These are phyloP conservation scores for Anableps anableps DNA, from an alignment of 2,797 vertebrate genomes.

Conservation along the genomic window DNA sequence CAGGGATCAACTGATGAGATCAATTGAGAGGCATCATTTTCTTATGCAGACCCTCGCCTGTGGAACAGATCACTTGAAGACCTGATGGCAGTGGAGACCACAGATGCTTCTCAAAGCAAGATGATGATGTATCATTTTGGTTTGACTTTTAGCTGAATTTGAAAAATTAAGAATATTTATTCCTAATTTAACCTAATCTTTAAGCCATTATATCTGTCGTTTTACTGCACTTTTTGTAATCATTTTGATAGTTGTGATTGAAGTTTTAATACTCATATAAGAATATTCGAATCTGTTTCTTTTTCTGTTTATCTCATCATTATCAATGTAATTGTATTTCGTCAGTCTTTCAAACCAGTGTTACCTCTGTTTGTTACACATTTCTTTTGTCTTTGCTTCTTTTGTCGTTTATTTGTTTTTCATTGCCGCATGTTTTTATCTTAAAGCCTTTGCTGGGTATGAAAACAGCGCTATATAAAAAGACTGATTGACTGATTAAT, in stretches of 20 bases:
- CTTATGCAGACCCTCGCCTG: too few species aligned
- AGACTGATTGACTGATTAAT: neutral
- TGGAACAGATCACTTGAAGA: too few species aligned
- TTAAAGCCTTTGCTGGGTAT: neutral
- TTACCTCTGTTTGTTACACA: neutral
- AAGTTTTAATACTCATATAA: neutral
- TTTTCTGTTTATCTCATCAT: neutral
- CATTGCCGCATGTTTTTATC: neutral
- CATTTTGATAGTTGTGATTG: neutral
- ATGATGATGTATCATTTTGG: too few species aligned
- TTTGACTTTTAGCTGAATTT: too few species aligned
- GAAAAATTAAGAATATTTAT: too few species aligned
- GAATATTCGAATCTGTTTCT: neutral
- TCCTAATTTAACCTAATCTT: too few species aligned
- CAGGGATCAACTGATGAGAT: too few species aligned
- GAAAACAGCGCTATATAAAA: neutral
- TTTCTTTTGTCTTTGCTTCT: neutral
- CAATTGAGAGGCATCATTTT: too few species aligned
- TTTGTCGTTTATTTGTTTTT: neutral
- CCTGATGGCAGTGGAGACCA: too few species aligned
- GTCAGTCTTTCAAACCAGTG: neutral
- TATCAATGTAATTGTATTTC: neutral
- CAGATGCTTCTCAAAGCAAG: too few species aligned
- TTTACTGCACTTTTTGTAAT: neutral
- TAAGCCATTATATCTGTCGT: neutral